Conservation (phyloP, 1,140 invertebrate species). For the Dendroctonus ponderosae region DNA sequence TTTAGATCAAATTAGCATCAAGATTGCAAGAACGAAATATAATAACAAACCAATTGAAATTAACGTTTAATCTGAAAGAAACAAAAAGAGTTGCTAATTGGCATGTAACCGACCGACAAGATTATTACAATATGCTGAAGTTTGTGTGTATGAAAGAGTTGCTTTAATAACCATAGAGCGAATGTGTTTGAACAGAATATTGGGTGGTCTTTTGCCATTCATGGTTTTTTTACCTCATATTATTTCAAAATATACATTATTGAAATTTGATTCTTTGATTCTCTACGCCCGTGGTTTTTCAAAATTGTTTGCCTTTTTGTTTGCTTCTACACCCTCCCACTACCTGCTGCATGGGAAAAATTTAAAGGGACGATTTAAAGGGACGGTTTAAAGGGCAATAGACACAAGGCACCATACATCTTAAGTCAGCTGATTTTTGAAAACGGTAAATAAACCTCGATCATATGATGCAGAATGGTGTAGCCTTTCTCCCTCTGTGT, state of each 20-base stretch:
- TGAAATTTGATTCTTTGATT: not conserved
- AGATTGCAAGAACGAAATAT: too few species aligned
- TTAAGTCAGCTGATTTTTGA: conserved; percentile 29
- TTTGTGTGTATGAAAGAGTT: too few species aligned
- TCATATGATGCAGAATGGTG: too few species aligned
- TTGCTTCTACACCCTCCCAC: conserved; percentile 15
- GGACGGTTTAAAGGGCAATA: conserved; percentile 23
- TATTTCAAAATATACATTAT: too few species aligned
- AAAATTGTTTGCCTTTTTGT: conserved; percentile 23
- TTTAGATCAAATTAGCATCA: too few species aligned
- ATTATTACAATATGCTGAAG: conserved; percentile 1
- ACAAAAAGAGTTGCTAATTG: not conserved
- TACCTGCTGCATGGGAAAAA: conserved; percentile 27
- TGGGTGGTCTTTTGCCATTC: too few species aligned
- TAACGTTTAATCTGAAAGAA: conserved; percentile 1
- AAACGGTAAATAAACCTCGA: conserved; percentile 23
- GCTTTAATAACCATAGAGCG: too few species aligned
- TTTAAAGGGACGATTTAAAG: conserved; percentile 28
- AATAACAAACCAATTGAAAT: not conserved
- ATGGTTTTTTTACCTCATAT: too few species aligned
- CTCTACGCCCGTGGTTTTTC: conserved; percentile 28
- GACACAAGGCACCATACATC: conserved; percentile 1
- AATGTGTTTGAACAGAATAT: too few species aligned
- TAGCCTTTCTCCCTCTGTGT: too few species aligned
- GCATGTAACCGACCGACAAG: not conserved